These are phyloP conservation scores for Rhinopomastus cyanomelas DNA, from an alignment of 2,113 vertebrate genomes.

Conservation along the genomic window DNA sequence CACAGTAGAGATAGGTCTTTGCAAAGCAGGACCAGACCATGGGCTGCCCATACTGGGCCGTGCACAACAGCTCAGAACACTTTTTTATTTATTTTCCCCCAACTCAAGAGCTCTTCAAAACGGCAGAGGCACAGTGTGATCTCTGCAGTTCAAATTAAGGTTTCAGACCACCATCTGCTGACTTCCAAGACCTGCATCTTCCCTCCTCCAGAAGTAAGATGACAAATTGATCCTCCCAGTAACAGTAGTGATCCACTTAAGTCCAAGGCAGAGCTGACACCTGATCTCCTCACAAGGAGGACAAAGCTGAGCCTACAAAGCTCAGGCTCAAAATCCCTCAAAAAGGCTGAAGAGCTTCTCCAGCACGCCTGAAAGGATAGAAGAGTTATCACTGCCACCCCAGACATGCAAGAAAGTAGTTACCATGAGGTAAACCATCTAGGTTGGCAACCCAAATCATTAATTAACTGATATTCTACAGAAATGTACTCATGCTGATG, in stretches of 20 bases:
- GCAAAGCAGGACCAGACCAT: rapidly evolving
- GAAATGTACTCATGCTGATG: rapidly evolving
- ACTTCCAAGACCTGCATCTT: neutral
- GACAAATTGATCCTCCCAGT: neutral
- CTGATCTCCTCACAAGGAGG: neutral
- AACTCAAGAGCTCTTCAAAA: neutral
- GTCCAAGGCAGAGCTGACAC: neutral
- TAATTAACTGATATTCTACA: neutral
- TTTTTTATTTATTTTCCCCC: neutral
- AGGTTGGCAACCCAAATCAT: neutral
- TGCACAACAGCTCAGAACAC: neutral
- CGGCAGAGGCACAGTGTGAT: neutral
- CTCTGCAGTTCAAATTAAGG: neutral
- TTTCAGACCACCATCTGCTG: neutral
- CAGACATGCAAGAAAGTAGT: rapidly evolving
- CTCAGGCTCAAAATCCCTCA: neutral
- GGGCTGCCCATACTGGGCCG: rapidly evolving
- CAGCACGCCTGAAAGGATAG: neutral
- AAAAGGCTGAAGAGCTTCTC: neutral
- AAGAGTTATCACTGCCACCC: neutral
- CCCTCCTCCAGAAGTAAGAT: neutral
- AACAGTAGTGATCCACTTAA: neutral
- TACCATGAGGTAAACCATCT: rapidly evolving
- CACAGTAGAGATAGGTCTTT: rapidly evolving
- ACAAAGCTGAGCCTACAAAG: neutral